These are phyloP conservation scores for Stenodera caucasica DNA, from an alignment of 2,888 invertebrate genomes.

Conservation along the genomic window DNA sequence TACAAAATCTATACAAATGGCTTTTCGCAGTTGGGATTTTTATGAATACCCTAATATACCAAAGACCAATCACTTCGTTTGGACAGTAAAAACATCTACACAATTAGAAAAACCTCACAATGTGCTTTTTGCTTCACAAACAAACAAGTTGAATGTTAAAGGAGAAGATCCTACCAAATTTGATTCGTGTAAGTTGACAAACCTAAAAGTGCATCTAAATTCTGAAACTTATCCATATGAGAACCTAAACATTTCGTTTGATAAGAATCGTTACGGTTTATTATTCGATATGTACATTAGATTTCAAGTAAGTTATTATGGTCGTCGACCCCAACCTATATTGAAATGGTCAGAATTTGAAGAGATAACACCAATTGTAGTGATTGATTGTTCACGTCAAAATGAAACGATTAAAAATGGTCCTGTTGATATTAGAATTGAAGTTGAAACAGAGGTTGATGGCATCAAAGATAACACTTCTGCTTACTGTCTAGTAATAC, in stretches of 20 bases:
- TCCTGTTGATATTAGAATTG: slow-evolving; percentile 38
- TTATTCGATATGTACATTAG: slow-evolving; percentile 38
- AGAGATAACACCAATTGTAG: slow-evolving; percentile 34
- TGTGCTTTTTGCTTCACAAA: slow-evolving; percentile 49
- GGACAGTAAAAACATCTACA: slow-evolving; percentile 43
- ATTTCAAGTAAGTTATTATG: slow-evolving; percentile 37
- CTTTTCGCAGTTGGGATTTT: slow-evolving; percentile 49
- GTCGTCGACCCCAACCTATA: slow-evolving; percentile 42
- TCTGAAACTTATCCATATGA: slow-evolving; percentile 48
- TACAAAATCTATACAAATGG: slow-evolving; percentile 19
- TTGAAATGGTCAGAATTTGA: slow-evolving; percentile 26
- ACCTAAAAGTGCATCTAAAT: slow-evolving; percentile 47
- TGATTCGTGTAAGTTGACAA: slow-evolving; percentile 42
- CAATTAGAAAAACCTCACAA: slow-evolving; percentile 49
- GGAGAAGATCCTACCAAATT: slow-evolving; percentile 30
- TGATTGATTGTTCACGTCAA: slow-evolving; percentile 40
- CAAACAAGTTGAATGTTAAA: slow-evolving; percentile 40
- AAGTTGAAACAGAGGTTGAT: slow-evolving; percentile 36
- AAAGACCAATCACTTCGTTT: slow-evolving; percentile 39
- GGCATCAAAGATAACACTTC: slow-evolving; percentile 34
- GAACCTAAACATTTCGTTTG: slow-evolving; percentile 40
- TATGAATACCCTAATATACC: slow-evolving; percentile 49
- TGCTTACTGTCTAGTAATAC: slow-evolving; percentile 37
- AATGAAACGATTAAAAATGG: slow-evolving; percentile 37
- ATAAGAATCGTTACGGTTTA: slow-evolving; percentile 32